Conservation (phyloP, 2,888 invertebrate species). For the Andrena trimmerana region DNA sequence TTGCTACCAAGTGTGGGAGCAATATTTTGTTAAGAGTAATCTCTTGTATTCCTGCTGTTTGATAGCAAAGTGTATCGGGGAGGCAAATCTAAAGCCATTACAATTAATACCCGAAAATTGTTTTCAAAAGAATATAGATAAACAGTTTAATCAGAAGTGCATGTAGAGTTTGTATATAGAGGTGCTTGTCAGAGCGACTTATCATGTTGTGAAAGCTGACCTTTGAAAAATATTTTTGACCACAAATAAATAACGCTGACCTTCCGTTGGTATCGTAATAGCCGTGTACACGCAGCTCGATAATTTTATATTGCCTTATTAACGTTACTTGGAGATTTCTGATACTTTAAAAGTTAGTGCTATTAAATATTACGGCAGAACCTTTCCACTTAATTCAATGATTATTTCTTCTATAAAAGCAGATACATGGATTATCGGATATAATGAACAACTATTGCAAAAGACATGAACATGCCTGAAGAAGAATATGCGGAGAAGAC, state of each 20-base stretch:
- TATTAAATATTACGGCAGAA: background rate
- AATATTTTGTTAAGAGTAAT: conserved; percentile 1
- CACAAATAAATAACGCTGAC: conserved; percentile 42
- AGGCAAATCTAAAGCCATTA: conserved; percentile 49
- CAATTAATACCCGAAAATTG: conserved; percentile 59
- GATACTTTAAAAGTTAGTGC: background rate
- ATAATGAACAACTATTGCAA: conserved; percentile 45
- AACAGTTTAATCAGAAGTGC: conserved; percentile 47
- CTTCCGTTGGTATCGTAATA: conserved; percentile 43
- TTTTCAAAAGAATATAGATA: conserved; percentile 58
- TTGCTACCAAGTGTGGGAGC: background rate
- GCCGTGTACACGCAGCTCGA: conserved; percentile 6
- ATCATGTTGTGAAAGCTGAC: conserved; percentile 68
- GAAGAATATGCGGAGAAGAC: conserved; percentile 79
- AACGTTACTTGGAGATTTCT: conserved; percentile 4
- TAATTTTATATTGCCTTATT: conserved; percentile 13
- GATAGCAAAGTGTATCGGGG: conserved; percentile 30
- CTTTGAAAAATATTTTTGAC: conserved; percentile 49
- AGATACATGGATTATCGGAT: conserved; percentile 27
- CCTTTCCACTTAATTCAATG: background rate
- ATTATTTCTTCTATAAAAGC: background rate
- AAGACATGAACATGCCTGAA: conserved; percentile 73
- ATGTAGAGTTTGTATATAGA: conserved; percentile 62
- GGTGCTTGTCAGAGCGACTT: conserved; percentile 20
- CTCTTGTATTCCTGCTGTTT: background rate